Evolutionary conservation across 1,140 invertebrate genomes (phyloP).

Genomic region (Plectrocnemia conspersa): DNA sequence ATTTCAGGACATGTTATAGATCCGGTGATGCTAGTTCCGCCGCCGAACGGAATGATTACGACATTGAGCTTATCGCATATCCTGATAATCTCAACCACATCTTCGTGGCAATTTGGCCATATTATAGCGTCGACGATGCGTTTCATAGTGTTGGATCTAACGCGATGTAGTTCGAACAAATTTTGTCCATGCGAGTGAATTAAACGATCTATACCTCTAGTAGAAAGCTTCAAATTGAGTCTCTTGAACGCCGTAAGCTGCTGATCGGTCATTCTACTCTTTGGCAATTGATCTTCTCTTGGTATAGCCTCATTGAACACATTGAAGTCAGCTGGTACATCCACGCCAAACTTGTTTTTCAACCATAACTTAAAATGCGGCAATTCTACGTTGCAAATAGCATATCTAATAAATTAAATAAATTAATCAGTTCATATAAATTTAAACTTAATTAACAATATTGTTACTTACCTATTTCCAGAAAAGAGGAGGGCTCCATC

Average conservation of each 20-base stretch:
- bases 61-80: constrained; percentile 56
- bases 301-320: constrained; percentile 27
- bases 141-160: constrained; percentile 53
- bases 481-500: constrained; percentile 38
- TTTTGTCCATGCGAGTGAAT: constrained; percentile 67
- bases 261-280: constrained; percentile 39
- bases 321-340: constrained; percentile 30
- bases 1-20: constrained; percentile 59
- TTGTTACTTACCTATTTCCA: constrained; percentile 44
- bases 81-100: constrained; percentile 58
- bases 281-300: constrained; percentile 37
- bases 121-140: constrained; percentile 66
- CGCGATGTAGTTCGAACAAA: constrained; percentile 59
- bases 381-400: constrained; percentile 10
- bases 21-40: constrained; percentile 67
- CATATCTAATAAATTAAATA: constrained; percentile 14
- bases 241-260: constrained; percentile 52
- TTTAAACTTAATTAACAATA: neutral
- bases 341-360: constrained; percentile 7
- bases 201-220: constrained; percentile 57
- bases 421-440: neutral
- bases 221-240: constrained; percentile 52
- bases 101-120: constrained; percentile 59
- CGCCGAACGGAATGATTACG: constrained; percentile 68
- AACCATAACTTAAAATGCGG: constrained; percentile 8